Evolutionary conservation across 1,140 invertebrate species (phyloP).

Genomic region (Mizuhopecten yessoensis): DNA sequence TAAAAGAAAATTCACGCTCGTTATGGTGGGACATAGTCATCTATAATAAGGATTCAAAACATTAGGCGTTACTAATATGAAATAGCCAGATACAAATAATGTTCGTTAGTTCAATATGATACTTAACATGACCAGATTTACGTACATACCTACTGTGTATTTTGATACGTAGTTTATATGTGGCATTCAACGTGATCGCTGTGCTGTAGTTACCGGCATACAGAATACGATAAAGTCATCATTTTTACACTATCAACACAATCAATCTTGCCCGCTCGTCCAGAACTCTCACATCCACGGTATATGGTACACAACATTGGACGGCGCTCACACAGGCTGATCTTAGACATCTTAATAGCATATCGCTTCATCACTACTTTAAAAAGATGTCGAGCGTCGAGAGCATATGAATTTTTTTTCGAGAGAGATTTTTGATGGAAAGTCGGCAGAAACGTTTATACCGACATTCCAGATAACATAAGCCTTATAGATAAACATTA

Average conservation of each 20-base stretch:
- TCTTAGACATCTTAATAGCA: conserved; percentile 11
- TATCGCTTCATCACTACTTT: conserved; percentile 18
- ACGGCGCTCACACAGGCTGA: conserved; percentile 4
- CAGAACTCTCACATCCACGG: conserved; percentile 36
- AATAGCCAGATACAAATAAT: background rate
- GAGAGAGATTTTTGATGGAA: conserved; percentile 29
- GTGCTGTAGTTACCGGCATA: background rate
- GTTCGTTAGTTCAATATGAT: background rate
- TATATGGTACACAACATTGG: conserved; percentile 2
- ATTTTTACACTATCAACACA: background rate
- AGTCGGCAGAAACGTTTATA: background rate
- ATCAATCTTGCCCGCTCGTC: conserved; percentile 5
- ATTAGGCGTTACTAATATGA: background rate
- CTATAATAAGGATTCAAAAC: background rate
- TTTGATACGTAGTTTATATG: background rate
- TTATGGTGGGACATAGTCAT: background rate
- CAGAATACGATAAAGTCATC: background rate
- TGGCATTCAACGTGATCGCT: background rate
- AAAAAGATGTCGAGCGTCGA: conserved; percentile 4
- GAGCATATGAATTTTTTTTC: background rate
- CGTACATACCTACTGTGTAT: background rate
- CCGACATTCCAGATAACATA: background rate
- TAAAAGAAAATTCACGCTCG: background rate
- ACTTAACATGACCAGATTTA: background rate
- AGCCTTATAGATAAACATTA: background rate